Conservation (phyloP, 2,113 vertebrate species). For the Plectropomus leopardus region DNA sequence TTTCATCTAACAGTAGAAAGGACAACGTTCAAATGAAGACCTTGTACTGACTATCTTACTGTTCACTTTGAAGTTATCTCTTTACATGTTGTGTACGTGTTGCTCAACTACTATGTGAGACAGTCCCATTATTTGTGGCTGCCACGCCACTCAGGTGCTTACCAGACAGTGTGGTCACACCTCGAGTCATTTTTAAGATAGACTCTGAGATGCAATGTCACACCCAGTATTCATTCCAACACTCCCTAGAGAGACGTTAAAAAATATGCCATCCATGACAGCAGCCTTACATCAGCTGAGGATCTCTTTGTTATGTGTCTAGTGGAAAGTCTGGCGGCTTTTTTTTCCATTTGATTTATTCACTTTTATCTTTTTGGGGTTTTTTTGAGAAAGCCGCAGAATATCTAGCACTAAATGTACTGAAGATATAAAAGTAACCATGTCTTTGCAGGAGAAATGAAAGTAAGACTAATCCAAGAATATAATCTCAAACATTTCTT, state of each 20-base stretch:
- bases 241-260: slow-evolving; percentile 43
- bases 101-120: neutral
- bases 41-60: neutral
- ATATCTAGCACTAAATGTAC: slow-evolving; percentile 20
- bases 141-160: slow-evolving; percentile 6
- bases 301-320: slow-evolving; percentile 57
- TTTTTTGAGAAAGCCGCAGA: slow-evolving; percentile 34
- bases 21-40: neutral
- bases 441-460: slow-evolving; percentile 36
- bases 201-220: slow-evolving; percentile 20
- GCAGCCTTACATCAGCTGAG: slow-evolving; percentile 58
- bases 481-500: slow-evolving; percentile 19
- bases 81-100: neutral
- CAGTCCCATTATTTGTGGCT: neutral
- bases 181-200: slow-evolving; percentile 31
- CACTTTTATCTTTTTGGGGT: slow-evolving; percentile 72
- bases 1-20: neutral
- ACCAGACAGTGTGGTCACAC: slow-evolving; percentile 33
- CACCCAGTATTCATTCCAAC: slow-evolving; percentile 13
- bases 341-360: slow-evolving; percentile 60
- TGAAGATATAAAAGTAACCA: slow-evolving; percentile 30
- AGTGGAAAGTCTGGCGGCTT: slow-evolving; percentile 35
- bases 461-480: slow-evolving; percentile 24
- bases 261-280: slow-evolving; percentile 54
- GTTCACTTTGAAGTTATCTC: neutral